Percentiles rank a stretch among this genome's conserved stretches.
Evolutionary conservation across 2,888 invertebrate species (phyloP).

Genomic region (Chrysomela aeneicollis): DNA sequence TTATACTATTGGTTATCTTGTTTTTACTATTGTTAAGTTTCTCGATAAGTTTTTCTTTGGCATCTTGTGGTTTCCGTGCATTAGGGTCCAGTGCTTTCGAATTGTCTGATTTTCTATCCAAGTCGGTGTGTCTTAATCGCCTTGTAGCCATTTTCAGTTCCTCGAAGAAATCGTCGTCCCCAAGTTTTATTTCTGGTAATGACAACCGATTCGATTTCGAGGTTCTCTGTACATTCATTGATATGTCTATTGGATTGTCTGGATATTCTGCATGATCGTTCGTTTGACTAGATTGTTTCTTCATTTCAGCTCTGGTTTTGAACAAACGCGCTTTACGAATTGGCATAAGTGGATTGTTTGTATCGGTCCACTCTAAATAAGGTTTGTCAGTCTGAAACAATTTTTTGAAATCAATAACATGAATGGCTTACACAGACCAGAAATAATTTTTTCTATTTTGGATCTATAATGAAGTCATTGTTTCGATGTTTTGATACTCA

Average conservation of each 20-base stretch:
- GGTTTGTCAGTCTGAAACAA: slow-evolving; percentile 36
- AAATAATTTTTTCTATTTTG: too few species aligned
- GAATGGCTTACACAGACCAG: too few species aligned
- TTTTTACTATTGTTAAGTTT: slow-evolving; percentile 64
- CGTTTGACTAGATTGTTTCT: slow-evolving; percentile 57
- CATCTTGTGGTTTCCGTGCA: slow-evolving; percentile 63
- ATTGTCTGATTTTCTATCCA: slow-evolving; percentile 54
- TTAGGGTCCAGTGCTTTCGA: slow-evolving; percentile 61
- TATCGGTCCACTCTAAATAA: slow-evolving; percentile 59
- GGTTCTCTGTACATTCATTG: slow-evolving; percentile 15
- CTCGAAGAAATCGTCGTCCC: slow-evolving; percentile 64
- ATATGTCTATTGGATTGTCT: slow-evolving; percentile 52
- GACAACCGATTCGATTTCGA: slow-evolving; percentile 53
- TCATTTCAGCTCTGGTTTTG: slow-evolving; percentile 78
- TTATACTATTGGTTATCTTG: slow-evolving; percentile 57
- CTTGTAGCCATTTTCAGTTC: slow-evolving; percentile 63
- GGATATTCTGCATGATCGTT: slow-evolving; percentile 53
- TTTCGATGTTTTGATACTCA: too few species aligned
- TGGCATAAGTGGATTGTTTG: slow-evolving; percentile 45
- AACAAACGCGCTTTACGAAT: slow-evolving; percentile 72
- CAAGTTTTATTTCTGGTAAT: slow-evolving; percentile 59
- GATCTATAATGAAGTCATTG: too few species aligned
- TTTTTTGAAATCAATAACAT: neutral
- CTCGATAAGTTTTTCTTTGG: slow-evolving; percentile 63
- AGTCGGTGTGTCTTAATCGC: slow-evolving; percentile 49